Conservation (phyloP, 2,797 vertebrate species). For the Taenioides sp. region DNA sequence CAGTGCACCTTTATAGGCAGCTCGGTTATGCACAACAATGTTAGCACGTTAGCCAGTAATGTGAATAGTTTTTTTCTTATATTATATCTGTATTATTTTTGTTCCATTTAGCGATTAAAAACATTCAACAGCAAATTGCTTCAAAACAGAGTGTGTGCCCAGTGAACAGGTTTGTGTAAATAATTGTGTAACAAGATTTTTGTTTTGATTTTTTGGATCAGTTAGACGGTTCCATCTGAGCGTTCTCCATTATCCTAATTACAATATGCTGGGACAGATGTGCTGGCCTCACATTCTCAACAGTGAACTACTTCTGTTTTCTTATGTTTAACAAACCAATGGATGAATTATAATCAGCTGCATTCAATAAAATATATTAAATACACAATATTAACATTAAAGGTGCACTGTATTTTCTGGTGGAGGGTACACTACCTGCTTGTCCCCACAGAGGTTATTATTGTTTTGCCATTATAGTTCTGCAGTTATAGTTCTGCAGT, state of each 20-base stretch:
- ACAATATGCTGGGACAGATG: conserved; percentile 2
- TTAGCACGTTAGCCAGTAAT: too few relatives aligned
- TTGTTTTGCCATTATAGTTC: too few relatives aligned
- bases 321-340: background rate
- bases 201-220: background rate
- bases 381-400: background rate
- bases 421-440: too few relatives aligned
- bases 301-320: background rate
- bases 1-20: too few relatives aligned
- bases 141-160: background rate
- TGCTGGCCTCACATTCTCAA: background rate
- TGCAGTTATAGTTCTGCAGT: too few relatives aligned
- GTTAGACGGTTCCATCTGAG: background rate
- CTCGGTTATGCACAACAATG: too few relatives aligned
- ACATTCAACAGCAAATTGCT: background rate
- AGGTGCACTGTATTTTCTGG: too few relatives aligned
- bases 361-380: background rate
- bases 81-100: background rate
- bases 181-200: background rate
- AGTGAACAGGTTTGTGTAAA: background rate
- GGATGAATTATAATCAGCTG: background rate
- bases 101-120: background rate
- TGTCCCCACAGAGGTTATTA: too few relatives aligned
- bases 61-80: background rate
- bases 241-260: conserved; percentile 3